phyloP scores from a whole-genome alignment of 2,888 invertebrate species.

The Meta bourneti region DNA sequence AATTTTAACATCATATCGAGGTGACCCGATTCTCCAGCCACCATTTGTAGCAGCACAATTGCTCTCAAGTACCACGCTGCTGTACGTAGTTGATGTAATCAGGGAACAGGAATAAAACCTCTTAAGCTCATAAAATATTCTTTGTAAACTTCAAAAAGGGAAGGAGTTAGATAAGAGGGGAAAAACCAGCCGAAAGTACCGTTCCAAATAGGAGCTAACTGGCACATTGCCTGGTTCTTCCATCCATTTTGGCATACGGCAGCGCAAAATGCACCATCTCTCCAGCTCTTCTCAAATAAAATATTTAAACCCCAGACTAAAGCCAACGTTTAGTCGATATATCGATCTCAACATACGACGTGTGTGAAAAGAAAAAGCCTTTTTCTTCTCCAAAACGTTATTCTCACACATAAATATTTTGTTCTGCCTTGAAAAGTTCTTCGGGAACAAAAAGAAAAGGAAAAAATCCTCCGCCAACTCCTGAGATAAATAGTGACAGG shows the following conservation, averaged over 20 bases:
- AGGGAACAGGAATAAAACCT: not conserved
- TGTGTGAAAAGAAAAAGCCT: not conserved
- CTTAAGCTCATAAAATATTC: not conserved
- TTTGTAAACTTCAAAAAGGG: not conserved
- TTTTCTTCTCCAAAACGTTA: not conserved
- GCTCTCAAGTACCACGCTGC: too few relatives aligned
- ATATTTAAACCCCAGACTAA: slow-evolving; percentile 48
- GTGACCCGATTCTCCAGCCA: too few relatives aligned
- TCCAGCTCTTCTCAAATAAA: slow-evolving; percentile 22
- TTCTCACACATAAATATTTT: slow-evolving; percentile 46
- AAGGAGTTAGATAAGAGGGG: not conserved
- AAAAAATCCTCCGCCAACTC: slow-evolving; percentile 26
- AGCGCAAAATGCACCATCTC: slow-evolving; percentile 48
- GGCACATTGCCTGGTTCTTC: slow-evolving; percentile 37
- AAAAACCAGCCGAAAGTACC: not conserved
- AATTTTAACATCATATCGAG: too few relatives aligned
- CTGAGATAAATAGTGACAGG: slow-evolving; percentile 61
- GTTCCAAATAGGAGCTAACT: slow-evolving; percentile 17
- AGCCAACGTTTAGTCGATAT: slow-evolving; percentile 31
- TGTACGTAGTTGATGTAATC: too few relatives aligned
- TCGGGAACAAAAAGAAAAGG: not conserved
- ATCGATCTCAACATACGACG: slow-evolving; percentile 11
- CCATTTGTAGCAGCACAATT: too few relatives aligned
- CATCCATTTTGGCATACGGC: slow-evolving; percentile 43
- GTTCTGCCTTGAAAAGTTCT: slow-evolving; percentile 32